Evolutionary conservation across 2,797 vertebrate species (phyloP).

Genomic region (Natrix natrix): DNA sequence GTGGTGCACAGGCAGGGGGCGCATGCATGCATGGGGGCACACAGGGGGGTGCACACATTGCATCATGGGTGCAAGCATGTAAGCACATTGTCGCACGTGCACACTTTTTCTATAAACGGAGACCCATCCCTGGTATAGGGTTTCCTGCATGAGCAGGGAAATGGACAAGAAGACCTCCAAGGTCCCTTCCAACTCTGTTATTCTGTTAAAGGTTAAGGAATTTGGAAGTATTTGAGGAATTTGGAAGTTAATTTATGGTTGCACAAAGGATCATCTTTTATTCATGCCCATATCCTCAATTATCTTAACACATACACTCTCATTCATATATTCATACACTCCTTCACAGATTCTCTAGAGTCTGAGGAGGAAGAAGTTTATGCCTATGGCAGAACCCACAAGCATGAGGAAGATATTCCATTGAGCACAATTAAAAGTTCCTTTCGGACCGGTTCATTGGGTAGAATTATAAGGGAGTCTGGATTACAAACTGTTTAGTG

Average conservation of each 20-base stretch:
- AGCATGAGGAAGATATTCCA: not conserved
- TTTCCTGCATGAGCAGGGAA: not conserved
- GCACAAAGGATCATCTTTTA: not conserved
- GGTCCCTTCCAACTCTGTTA: not conserved
- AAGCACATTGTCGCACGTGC: no score
- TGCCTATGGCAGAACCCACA: not conserved
- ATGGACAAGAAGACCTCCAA: not conserved
- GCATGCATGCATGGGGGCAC: no score
- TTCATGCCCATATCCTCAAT: not conserved
- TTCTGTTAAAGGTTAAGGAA: not conserved
- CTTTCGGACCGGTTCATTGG: not conserved
- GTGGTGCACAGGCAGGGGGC: no score
- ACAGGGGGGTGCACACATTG: no score
- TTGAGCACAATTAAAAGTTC: not conserved
- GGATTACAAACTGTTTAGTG: not conserved
- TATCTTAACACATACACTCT: not conserved
- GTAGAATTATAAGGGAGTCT: not conserved
- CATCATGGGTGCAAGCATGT: no score
- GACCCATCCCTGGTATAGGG: not conserved
- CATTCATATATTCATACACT: not conserved
- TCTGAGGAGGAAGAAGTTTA: not conserved
- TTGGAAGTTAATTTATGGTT: not conserved
- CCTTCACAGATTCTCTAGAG: not conserved
- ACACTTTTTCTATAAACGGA: no score
- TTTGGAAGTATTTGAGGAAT: not conserved